These are phyloP conservation scores for Eurystomus gularis DNA, from an alignment of 2,113 vertebrate species.

Conservation along the genomic window DNA sequence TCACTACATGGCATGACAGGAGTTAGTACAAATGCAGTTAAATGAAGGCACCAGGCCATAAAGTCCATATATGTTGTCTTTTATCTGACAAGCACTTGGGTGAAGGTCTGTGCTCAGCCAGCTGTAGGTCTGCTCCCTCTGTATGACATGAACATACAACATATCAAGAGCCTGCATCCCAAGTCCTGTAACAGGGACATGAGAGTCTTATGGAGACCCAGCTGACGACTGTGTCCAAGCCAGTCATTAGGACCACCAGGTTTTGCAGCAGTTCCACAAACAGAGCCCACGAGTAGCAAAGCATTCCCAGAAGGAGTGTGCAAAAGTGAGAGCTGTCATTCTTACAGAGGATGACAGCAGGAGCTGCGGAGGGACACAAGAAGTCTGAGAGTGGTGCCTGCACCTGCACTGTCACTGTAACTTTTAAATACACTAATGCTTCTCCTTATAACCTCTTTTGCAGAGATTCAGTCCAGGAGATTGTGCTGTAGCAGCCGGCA, in stretches of 20 bases:
- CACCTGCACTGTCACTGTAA: not conserved
- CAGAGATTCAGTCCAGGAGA: not conserved
- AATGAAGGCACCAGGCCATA: not conserved
- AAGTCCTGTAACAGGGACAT: not conserved
- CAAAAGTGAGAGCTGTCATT: not conserved
- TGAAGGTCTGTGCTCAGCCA: not conserved
- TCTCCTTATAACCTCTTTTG: not conserved
- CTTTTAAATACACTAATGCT: not conserved
- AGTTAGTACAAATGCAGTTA: not conserved
- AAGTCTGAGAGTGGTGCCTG: not conserved
- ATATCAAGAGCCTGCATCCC: not conserved
- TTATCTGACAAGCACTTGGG: not conserved
- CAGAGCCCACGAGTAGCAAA: not conserved
- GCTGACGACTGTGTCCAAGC: not conserved
- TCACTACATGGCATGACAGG: not conserved
- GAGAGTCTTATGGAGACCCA: rapidly evolving
- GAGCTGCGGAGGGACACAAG: not conserved
- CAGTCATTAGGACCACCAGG: not conserved
- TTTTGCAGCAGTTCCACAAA: not conserved
- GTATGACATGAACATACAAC: rapidly evolving
- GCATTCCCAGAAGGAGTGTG: not conserved
- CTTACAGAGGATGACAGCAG: not conserved
- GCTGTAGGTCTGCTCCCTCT: not conserved
- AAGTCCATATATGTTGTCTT: not conserved
- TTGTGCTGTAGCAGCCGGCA: conserved; percentile 16